Base-by-base conservation (phyloP, 2,113 vertebrate genomes). In the Charina bottae region DNA sequence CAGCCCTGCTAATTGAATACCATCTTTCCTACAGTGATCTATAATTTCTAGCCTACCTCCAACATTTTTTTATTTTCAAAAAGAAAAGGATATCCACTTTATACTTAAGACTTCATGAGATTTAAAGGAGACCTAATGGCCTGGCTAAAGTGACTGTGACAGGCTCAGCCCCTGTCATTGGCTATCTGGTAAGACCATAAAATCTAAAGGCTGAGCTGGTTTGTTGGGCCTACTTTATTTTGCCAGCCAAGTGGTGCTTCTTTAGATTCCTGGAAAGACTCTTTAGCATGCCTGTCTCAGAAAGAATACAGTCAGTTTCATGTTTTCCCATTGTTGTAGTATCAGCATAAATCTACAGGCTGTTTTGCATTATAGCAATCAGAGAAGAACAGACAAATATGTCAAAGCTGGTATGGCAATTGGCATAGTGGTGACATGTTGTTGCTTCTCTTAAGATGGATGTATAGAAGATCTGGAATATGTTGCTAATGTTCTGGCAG, bases 341-440 rank as follows among this genome's bases (percentile, higher is more conserved):
- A 96, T 91, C 92, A 96, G 97, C 97, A 97, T 98, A 98, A 97
- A 98, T 98, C 97, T 97, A 97, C 96, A 96, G 95, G 94, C 96
- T 97, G 95, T 96, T 96, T 96, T 93, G 94, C 95, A 94, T 96
- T 93, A 2, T 93, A 96, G 94, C 94, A 96, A 95, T 96, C 95
- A 88, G 87, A 93, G 94, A 89, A 94, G 95, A 95, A 86, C 68
- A 94, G 93, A 93, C 94, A 96, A 95, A 95, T 95, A 95, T 3
- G 68, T 96, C 96, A 96, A 95, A 94, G 68, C 95, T 96, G 95
- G 96, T 96, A 89, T 94, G 96, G 95, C 85, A 94, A 93, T 94
- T 97, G 95, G 94, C 95, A 93, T 95, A 68, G 92, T 92, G 93
- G 94, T 97, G 96, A 97, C 96, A 97, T 93, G 95, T 95, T 96